A percentile compares a stretch with the other conserved stretches of the same genome.
Conservation (phyloP, 2,888 invertebrate genomes). For the Choreutis nemorana region DNA sequence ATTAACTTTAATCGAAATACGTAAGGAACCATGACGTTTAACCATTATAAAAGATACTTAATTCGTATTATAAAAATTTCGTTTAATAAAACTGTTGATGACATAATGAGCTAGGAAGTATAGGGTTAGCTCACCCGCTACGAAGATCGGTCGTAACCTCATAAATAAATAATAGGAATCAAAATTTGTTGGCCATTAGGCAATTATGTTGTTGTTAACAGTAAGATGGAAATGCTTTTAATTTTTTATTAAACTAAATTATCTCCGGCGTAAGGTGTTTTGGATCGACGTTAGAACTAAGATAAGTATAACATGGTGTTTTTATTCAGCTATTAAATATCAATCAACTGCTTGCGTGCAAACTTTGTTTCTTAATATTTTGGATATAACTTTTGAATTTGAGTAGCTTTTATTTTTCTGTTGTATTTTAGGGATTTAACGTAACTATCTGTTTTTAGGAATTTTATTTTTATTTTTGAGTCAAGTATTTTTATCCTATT, state of each 20-base stretch:
- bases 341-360: slow-evolving; percentile 30
- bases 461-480: too few species aligned
- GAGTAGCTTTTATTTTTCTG: too few species aligned
- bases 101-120: slow-evolving; percentile 60
- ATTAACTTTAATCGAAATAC: slow-evolving; percentile 46
- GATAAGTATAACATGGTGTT: too few species aligned
- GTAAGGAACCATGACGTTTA: slow-evolving; percentile 43
- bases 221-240: slow-evolving; percentile 61
- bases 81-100: slow-evolving; percentile 60
- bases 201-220: slow-evolving; percentile 59
- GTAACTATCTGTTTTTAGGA: too few species aligned
- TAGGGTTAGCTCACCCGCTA: slow-evolving; percentile 40
- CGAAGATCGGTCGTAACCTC: slow-evolving; percentile 40
- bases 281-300: too few species aligned
- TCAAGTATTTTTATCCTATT: too few species aligned
- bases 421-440: too few species aligned
- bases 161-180: slow-evolving; percentile 62
- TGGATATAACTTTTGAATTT: too few species aligned
- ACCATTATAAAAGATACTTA: slow-evolving; percentile 46
- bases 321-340: slow-evolving; percentile 54
- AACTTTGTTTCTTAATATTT: too few species aligned
- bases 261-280: slow-evolving; percentile 45
- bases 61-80: slow-evolving; percentile 54
- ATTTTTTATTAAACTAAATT: slow-evolving; percentile 61
- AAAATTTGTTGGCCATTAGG: slow-evolving; percentile 57